Evolutionary conservation across 1,140 invertebrate genomes (phyloP), one percentile per base, ranked within the genome.

Genomic region (Ericerus pela): DNA sequence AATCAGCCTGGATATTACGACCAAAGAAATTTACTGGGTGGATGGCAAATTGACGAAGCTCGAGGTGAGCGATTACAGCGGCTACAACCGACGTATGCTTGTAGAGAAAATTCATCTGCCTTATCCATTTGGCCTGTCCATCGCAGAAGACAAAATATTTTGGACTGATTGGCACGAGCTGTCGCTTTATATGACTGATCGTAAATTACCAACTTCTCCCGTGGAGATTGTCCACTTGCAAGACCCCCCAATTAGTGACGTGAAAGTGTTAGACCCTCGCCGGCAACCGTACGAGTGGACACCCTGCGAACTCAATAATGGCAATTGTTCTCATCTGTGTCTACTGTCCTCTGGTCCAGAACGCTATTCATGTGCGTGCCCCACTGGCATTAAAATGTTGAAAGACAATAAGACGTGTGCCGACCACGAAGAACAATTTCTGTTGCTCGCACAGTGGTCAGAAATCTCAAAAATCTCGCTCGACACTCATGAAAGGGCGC

Each of bases 141-240:
- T 79, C 59, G 82, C 79, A 60, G 74, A 82, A 61, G 78, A 85
- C 58, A 84, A 82, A 59, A 70, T 98, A 0, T 98, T 85, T 72
- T 96, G 93, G 89, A 96, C 91, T 12, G 95, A 97, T 69, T 92
- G 88, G 83, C 78, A 81, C 61, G 83, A 79, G 29, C 81, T 79
- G 77, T 82, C 66, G 73, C 73, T 65, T 59, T 63, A 58, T 41
- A n/a, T n/a, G n/a, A n/a, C n/a, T n/a, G n/a, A n/a, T n/a, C n/a
- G n/a, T n/a, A n/a, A n/a, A n/a, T n/a, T n/a, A n/a, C n/a, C n/a
- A n/a, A n/a, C n/a, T n/a, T n/a, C n/a, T n/a, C n/a, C n/a, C n/a
- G n/a, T n/a, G n/a, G n/a, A n/a, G n/a, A 24, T 24, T 24, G 4
- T 16, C n/a, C n/a, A 5, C 12, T 14, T 14, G 2, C 41, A 20